Conservation (phyloP, 2,888 invertebrate species). For the Ceratothoa steindachneri region DNA sequence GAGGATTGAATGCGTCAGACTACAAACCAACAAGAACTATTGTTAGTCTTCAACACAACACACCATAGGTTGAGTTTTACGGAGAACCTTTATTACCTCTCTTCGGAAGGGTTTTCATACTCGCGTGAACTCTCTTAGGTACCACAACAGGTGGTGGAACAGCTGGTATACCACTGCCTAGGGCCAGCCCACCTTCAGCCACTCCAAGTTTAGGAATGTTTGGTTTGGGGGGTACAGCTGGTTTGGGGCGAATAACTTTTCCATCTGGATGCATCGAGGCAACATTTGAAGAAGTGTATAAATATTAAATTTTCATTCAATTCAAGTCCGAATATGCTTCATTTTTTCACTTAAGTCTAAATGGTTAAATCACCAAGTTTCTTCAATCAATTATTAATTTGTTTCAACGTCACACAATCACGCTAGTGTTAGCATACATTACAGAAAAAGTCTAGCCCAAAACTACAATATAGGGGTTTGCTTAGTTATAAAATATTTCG, state of each 20-base stretch:
- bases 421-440: too few species aligned
- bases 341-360: background rate
- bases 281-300: background rate
- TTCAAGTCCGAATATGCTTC: background rate
- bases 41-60: too few species aligned
- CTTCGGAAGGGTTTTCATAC: slow-evolving; percentile 38
- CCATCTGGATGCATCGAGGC: slow-evolving; percentile 32
- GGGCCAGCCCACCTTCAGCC: slow-evolving; percentile 20
- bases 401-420: too few species aligned
- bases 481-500: too few species aligned
- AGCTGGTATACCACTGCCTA: background rate
- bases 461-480: too few species aligned
- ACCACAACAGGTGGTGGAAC: slow-evolving; percentile 25
- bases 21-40: too few species aligned
- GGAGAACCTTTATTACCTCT: slow-evolving; percentile 37
- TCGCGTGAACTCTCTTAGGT: slow-evolving; percentile 45
- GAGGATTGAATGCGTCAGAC: too few species aligned
- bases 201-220: slow-evolving; percentile 34
- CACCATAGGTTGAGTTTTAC: too few species aligned
- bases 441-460: too few species aligned
- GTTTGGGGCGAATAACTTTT: slow-evolving; percentile 41
- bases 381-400: too few species aligned
- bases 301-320: background rate
- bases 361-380: too few species aligned
- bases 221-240: slow-evolving; percentile 44